Percentiles rank a stretch among this genome's conserved stretches.
Conservation (phyloP, 2,113 vertebrate species). For the Ceyx cyanopectus region DNA sequence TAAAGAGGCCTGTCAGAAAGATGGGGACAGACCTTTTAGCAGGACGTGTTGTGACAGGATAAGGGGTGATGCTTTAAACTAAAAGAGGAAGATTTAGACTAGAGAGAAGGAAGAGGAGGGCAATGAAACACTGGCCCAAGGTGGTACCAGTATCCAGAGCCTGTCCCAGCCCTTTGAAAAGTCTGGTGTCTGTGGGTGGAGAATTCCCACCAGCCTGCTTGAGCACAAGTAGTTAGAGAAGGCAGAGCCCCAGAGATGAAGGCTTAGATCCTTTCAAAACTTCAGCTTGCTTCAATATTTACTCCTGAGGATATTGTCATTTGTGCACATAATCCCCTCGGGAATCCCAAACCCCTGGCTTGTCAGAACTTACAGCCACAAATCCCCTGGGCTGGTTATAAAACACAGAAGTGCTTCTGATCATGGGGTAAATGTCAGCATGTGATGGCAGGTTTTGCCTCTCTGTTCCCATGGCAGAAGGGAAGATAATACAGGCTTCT, state of each 20-base stretch:
- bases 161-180: not conserved
- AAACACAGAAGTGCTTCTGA: not conserved
- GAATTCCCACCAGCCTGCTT: not conserved
- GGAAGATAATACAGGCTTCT: not conserved
- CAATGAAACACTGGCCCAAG: not conserved
- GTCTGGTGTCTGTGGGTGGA: not conserved
- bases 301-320: not conserved
- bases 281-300: not conserved
- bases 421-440: fast-evolving
- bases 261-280: not conserved
- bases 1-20: not conserved
- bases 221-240: not conserved
- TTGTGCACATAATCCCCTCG: not conserved
- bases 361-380: not conserved
- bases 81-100: not conserved
- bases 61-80: not conserved
- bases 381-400: not conserved
- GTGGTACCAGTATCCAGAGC: not conserved
- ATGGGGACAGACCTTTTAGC: not conserved
- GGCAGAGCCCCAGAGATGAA: not conserved
- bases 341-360: not conserved
- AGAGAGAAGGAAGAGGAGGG: not conserved
- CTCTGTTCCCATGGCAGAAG: not conserved
- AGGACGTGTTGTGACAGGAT: not conserved
- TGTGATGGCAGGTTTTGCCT: not conserved